Percentiles rank a stretch among this genome's conserved stretches.
These are phyloP conservation scores for Operophtera brumata DNA, from an alignment of 2,888 invertebrate species.

Conservation along the genomic window DNA sequence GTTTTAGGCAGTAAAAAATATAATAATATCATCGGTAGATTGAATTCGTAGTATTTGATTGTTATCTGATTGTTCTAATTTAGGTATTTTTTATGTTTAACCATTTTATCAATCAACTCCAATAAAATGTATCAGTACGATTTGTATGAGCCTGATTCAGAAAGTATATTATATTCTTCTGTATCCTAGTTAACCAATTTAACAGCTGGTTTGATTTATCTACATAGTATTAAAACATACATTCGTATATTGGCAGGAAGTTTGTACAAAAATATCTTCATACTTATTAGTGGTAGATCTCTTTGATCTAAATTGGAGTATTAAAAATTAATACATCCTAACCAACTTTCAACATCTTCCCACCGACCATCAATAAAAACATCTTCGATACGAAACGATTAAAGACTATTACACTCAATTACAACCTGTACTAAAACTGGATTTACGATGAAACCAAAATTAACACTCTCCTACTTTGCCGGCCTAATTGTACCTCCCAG, in stretches of 20 bases:
- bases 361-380: constrained; percentile 52
- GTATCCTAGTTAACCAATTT: neutral
- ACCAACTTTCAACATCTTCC: constrained; percentile 41
- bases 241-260: constrained; percentile 7
- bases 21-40: constrained; percentile 19
- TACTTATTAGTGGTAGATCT: neutral
- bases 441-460: constrained; percentile 71
- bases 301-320: constrained; percentile 14
- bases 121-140: neutral
- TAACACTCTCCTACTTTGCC: constrained; percentile 61
- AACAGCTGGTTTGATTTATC: neutral
- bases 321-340: constrained; percentile 23
- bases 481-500: constrained; percentile 62
- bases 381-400: constrained; percentile 52
- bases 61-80: constrained; percentile 19
- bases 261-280: neutral
- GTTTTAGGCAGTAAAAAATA: constrained; percentile 17
- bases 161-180: neutral
- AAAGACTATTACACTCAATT: constrained; percentile 62
- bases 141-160: neutral
- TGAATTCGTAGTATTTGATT: constrained; percentile 24
- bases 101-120: neutral
- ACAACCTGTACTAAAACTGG: constrained; percentile 58
- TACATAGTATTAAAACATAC: neutral
- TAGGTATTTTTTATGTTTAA: neutral